Evolutionary conservation across 2,113 vertebrate genomes (phyloP), one percentile per base, ranked within the genome.

Genomic region (Eleginops maclovinus): DNA sequence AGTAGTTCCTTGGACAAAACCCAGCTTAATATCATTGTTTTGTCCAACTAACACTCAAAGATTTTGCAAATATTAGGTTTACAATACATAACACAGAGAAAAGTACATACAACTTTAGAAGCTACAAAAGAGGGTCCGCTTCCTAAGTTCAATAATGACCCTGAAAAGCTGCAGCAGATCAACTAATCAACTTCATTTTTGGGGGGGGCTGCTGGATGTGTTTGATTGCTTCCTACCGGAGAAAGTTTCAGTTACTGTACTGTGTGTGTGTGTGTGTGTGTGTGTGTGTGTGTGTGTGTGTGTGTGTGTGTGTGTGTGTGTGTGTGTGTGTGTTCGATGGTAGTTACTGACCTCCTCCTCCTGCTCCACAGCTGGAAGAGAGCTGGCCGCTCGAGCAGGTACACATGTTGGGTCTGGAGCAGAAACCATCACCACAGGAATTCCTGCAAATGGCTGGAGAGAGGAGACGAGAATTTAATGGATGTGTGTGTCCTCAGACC

Each of bases 381-480:
- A 98, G 95, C 21, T 97, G 97, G 12, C 97, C 97, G 0, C 93
- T 98, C 22, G 96, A 96, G 77, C 97, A 98, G 13, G 96, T 97
- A 82, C 97, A 98, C 96, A 98, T 97, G 92, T 98, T 98, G 2
- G 97, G 97, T 86, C 97, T 94, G 4, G 97, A 98, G 40, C 97
- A 98, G 90, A 98, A 98, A 2, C 97, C 97, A 67, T 98, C 97
- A 0, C 96, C 97, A 10, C 97, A 98, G 1, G 97, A 95, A 89
- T 97, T 97, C 87, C 97, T 96, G 90, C 97, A 98, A 77, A 98
- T 98, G 0, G 97, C 97, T 98, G 93, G 0, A 49, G 41, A 77
- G 17, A 83, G 0, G 47, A 51, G 51, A 81, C 24, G 26, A 51
- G 4, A 47, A 28, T 46, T 64, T 2, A 15, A 40, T 26, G 26